phyloP scores from a whole-genome alignment of 2,113 vertebrate genomes.

The Alaudala cheleensis region DNA sequence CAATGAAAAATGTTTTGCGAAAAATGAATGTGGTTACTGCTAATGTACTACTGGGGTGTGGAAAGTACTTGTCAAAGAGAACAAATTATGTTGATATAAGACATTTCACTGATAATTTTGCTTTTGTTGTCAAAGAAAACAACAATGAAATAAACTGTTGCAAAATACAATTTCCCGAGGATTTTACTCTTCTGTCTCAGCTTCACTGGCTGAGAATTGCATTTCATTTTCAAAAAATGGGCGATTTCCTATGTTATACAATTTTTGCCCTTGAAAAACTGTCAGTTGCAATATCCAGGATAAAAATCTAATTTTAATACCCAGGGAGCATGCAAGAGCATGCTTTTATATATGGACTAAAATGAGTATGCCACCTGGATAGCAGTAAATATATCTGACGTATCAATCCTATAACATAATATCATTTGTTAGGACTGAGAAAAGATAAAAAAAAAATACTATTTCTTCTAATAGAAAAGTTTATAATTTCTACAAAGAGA shows the following conservation, averaged over 20 bases:
- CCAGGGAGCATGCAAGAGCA: not conserved
- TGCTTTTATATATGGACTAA: not conserved
- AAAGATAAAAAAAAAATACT: not conserved
- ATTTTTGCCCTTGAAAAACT: conserved; percentile 12
- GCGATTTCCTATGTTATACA: not conserved
- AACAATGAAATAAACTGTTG: not conserved
- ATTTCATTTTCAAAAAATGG: conserved; percentile 8
- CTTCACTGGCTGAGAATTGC: not conserved
- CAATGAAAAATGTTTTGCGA: conserved; percentile 21
- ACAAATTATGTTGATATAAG: not conserved
- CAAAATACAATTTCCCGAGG: not conserved
- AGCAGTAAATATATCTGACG: not conserved
- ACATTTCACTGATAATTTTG: not conserved
- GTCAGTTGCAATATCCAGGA: not conserved
- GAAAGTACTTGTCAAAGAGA: not conserved
- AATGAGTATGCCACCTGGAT: not conserved
- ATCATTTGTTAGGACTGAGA: not conserved
- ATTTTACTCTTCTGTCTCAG: not conserved
- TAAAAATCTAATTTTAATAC: conserved; percentile 6
- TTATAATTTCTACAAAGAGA: not conserved
- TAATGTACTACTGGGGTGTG: not conserved
- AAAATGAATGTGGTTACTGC: not conserved
- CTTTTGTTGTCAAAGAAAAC: not conserved
- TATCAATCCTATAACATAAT: not conserved
- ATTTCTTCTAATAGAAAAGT: not conserved